phyloP scores from a whole-genome alignment of 2,113 vertebrate genomes.

The Beaufortia kweichowensis region DNA sequence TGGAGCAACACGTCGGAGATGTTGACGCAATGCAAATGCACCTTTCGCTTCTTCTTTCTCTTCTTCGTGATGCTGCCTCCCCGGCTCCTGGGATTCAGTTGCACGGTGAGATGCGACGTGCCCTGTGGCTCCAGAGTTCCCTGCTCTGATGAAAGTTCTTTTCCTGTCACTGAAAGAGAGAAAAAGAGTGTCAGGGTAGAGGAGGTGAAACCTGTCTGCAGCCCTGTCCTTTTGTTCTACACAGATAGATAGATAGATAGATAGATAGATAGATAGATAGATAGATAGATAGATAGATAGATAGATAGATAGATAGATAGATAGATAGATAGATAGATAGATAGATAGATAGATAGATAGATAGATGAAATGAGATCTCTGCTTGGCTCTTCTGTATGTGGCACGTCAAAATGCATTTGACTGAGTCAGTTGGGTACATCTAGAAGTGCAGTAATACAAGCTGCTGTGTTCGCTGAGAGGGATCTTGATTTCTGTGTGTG shows the following conservation, averaged over 20 bases:
- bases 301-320: not conserved
- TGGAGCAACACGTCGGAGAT: constrained; percentile 34
- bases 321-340: not conserved
- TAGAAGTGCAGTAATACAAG: constrained; percentile 59
- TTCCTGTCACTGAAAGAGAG: constrained; percentile 64
- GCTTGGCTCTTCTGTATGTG: constrained; percentile 59
- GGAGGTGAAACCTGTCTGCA: constrained; percentile 65
- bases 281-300: not conserved
- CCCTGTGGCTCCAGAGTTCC: constrained; percentile 58
- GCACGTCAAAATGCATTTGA: constrained; percentile 74
- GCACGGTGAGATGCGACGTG: constrained; percentile 52
- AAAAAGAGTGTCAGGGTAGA: constrained; percentile 60
- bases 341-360: not conserved
- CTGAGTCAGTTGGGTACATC: constrained; percentile 69
- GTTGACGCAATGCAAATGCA: constrained; percentile 44
- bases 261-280: not conserved
- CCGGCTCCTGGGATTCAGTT: constrained; percentile 30
- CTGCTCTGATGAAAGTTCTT: constrained; percentile 60
- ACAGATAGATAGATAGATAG: not conserved
- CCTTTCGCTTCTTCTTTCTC: constrained; percentile 11
- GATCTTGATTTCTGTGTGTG: constrained; percentile 61
- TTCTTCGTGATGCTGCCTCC: not conserved
- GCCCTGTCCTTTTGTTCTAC: constrained; percentile 68
- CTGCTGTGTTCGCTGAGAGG: constrained; percentile 67
- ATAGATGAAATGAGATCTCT: constrained; percentile 32